Base-by-base conservation (phyloP, 2,113 vertebrate species). In the Corythornis vintsioides region DNA sequence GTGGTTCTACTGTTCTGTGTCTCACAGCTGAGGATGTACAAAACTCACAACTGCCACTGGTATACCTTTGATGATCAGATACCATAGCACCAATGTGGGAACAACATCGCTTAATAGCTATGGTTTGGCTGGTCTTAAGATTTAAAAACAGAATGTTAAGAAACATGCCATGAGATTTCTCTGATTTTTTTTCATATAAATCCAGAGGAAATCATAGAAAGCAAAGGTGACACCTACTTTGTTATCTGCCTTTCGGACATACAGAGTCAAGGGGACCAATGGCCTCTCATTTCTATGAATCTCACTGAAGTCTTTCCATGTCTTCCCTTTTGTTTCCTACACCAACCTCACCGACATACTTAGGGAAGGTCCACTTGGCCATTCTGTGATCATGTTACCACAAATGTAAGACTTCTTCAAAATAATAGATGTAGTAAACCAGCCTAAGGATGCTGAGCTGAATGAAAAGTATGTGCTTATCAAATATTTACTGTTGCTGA, bases 401-500 rank as follows among this genome's bases (percentile, higher is more conserved):
- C 47, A 76, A 71, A 53, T 10, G 17, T 64, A 69, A 85, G 81
- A 28, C 45, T 92, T 81, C 47, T 93, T 21, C 48, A 76, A 79
- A 89, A 79, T 71, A 86, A 29, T 71, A 85, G 76, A 83, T 83
- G 52, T 66, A 47, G 71, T 66, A 85, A 94, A 90, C 22, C 65
- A 93, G 70, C 38, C 57, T 1, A 26, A 95, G 81, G 83, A 79
- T 78, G 59, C 67, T 83, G 89, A 88, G 71, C 65, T 76, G 90
- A 89, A 84, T 86, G 91, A 90, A 93, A 96, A 96, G 70, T 92
- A 96, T 65, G 10, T 1, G 1, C 63, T 71, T 74, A 92, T 69
- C 65, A 92, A 94, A 94, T 94, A 91, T 84, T 95, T 95, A 86
- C 89, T 87, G 28, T 76, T 55, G 29, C 80, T 91, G 56, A 53